These are phyloP conservation scores for Isaurus tuberculatus DNA, from an alignment of 92 coral and sea anemone genomes.

Conservation along the genomic window DNA sequence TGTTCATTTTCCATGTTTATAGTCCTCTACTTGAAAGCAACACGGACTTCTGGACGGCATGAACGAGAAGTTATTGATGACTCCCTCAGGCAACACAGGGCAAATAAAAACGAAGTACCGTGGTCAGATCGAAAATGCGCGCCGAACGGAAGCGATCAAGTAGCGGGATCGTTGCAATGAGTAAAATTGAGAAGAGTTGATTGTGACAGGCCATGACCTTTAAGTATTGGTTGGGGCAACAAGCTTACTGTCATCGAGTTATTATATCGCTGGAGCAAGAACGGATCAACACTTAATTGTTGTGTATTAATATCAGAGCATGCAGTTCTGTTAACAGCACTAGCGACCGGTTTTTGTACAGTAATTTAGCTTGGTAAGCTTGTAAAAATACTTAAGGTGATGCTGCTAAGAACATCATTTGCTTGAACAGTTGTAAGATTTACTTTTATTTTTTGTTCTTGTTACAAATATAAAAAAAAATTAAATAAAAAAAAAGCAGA, in stretches of 20 bases:
- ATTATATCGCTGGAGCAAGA: not conserved
- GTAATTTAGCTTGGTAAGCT: not conserved
- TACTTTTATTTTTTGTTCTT: no score
- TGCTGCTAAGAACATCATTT: not conserved
- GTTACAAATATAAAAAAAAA: no score
- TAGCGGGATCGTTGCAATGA: conserved; percentile 9
- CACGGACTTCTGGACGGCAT: not conserved
- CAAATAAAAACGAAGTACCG: conserved; percentile 15
- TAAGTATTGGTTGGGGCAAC: not conserved
- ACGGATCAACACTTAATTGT: not conserved
- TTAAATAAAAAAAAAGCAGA: no score
- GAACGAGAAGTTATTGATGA: not conserved
- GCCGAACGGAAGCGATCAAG: conserved; percentile 39
- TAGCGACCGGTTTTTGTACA: not conserved
- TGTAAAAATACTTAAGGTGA: not conserved
- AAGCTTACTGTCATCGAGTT: conserved; percentile 22
- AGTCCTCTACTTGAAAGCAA: not conserved
- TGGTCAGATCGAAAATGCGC: conserved; percentile 3
- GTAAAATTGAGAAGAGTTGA: conserved; percentile 14
- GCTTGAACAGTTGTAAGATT: no score
- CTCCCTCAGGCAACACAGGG: conserved; percentile 25
- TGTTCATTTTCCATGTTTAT: conserved; percentile 3
- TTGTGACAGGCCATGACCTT: conserved; percentile 36
- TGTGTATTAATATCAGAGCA: not conserved
- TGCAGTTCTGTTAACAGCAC: not conserved